Percentiles rank a stretch among this genome's conserved stretches.
Evolutionary conservation across 2,888 invertebrate genomes (phyloP).

Genomic region (Taphrorychus bicolor): DNA sequence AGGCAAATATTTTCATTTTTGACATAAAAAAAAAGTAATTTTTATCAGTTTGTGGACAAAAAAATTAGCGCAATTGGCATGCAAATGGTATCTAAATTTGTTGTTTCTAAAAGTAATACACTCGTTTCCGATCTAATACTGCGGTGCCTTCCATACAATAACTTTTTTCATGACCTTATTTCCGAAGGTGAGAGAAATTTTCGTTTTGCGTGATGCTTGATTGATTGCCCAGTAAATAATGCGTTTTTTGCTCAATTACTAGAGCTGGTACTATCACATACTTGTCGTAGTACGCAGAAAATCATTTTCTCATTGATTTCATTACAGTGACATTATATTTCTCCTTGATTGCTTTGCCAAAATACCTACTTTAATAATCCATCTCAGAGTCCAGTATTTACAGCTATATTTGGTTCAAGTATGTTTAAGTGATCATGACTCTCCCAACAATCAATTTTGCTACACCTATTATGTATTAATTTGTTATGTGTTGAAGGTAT

Average conservation of each 20-base stretch:
- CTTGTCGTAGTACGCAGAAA: background rate
- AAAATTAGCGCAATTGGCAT: conserved; percentile 42
- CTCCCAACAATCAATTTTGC: background rate
- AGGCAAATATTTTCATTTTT: background rate
- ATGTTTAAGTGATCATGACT: background rate
- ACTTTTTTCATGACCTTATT: conserved; percentile 53
- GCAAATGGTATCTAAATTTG: conserved; percentile 59
- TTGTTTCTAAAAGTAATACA: conserved; percentile 52
- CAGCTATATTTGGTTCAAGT: background rate
- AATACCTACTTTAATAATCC: conserved; percentile 20
- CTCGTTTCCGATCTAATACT: conserved; percentile 47
- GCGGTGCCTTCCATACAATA: conserved; percentile 55
- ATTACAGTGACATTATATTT: conserved; percentile 21
- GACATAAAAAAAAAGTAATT: background rate
- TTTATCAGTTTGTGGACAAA: conserved; percentile 37
- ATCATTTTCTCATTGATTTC: conserved; percentile 42
- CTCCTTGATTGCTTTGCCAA: conserved; percentile 44
- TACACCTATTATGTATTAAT: background rate
- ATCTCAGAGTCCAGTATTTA: background rate
- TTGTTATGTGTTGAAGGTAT: background rate
- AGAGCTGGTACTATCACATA: background rate
- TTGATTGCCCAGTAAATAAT: conserved; percentile 6
- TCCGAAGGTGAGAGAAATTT: conserved; percentile 56
- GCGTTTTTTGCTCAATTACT: background rate
- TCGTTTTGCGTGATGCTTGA: conserved; percentile 21